These are phyloP conservation scores for Isotomurus palustris DNA, from an alignment of 2,888 invertebrate genomes.

Conservation along the genomic window DNA sequence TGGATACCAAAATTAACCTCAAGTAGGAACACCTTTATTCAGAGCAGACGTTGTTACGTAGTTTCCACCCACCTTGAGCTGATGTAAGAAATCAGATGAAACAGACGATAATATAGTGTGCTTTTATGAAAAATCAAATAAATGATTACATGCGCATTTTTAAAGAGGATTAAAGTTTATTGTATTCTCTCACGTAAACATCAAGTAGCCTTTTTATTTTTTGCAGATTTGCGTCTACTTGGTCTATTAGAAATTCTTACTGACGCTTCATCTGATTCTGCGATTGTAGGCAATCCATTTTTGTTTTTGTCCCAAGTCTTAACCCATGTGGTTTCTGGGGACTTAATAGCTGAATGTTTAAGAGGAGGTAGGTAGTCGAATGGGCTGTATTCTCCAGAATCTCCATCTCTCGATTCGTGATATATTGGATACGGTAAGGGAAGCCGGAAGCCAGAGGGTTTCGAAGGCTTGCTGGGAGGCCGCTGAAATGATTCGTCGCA, in stretches of 20 bases:
- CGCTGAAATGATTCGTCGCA: background rate
- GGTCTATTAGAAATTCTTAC: background rate
- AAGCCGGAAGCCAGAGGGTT: background rate
- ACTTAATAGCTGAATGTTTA: background rate
- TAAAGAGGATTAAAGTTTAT: too few relatives aligned
- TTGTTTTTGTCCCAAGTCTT: conserved; percentile 34
- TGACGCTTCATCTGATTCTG: conserved; percentile 5
- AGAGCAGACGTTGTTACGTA: too few relatives aligned
- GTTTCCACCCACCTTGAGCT: too few relatives aligned
- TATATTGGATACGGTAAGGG: conserved; percentile 25
- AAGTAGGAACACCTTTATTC: too few relatives aligned
- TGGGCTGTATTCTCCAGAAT: conserved; percentile 21
- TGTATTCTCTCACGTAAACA: too few relatives aligned
- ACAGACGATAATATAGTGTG: too few relatives aligned
- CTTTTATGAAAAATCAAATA: too few relatives aligned
- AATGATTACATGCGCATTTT: background rate
- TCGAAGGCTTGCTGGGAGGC: background rate
- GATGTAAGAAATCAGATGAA: too few relatives aligned
- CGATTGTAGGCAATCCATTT: conserved; percentile 18
- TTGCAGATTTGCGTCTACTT: background rate
- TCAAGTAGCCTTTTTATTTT: too few relatives aligned
- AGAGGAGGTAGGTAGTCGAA: conserved; percentile 23
- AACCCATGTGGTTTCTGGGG: conserved; percentile 30
- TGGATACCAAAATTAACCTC: too few relatives aligned
- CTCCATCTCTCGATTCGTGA: conserved; percentile 20